A percentile compares a stretch with the other conserved stretches of the same genome.
These are phyloP conservation scores for Nesometra sesokonis DNA, from an alignment of 35 echinoderm and acorn worm genomes.

Conservation along the genomic window DNA sequence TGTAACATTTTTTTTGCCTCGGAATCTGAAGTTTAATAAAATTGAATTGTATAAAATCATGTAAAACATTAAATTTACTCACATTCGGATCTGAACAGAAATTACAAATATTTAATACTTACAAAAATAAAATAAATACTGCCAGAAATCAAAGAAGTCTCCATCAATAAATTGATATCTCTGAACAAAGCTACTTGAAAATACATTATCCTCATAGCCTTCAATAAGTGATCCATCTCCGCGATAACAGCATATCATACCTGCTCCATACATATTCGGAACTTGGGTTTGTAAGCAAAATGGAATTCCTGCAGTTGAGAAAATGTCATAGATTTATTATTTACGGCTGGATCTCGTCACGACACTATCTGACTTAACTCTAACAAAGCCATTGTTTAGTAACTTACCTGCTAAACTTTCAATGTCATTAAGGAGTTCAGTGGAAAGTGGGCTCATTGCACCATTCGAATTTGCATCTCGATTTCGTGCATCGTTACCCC, in stretches of 20 bases:
- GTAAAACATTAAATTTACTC: no score
- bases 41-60: no score
- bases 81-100: no score
- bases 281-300: conserved; percentile 54
- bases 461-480: not conserved
- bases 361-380: not conserved
- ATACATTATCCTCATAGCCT: conserved; percentile 38
- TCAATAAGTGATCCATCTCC: conserved; percentile 53
- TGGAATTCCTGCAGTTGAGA: conserved; percentile 8
- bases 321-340: no score
- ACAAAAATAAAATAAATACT: conserved; percentile 30
- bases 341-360: not conserved
- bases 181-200: conserved; percentile 52
- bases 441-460: not conserved
- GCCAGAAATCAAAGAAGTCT: conserved; percentile 4
- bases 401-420: not conserved
- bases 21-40: no score
- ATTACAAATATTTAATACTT: not conserved
- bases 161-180: conserved; percentile 36
- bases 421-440: conserved; percentile 14
- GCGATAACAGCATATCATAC: conserved; percentile 71
- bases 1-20: no score
- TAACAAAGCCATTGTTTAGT: not conserved
- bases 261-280: conserved; percentile 33
- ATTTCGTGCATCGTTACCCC: not conserved